Conservation (phyloP, 2,888 invertebrate genomes). For the Emesis russula region DNA sequence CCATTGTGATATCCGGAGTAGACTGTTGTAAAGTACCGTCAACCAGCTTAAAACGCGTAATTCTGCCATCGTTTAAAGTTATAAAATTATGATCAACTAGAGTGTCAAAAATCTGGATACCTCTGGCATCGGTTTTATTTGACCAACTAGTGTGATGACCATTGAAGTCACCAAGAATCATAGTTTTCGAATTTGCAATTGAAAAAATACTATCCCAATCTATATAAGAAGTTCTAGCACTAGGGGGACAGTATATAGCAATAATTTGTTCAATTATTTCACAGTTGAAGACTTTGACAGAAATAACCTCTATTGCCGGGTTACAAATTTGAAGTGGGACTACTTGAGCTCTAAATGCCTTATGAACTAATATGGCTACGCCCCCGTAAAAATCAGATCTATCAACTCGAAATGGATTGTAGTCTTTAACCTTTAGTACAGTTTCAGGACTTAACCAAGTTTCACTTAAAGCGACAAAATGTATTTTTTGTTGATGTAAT, state of each 20-base stretch:
- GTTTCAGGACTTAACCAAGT: constrained; percentile 24
- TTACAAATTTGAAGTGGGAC: background rate
- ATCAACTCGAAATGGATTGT: constrained; percentile 27
- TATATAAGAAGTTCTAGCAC: background rate
- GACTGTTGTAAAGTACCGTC: constrained; percentile 42
- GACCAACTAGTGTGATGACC: constrained; percentile 66
- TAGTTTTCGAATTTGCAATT: background rate
- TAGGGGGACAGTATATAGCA: background rate
- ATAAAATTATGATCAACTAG: constrained; percentile 39
- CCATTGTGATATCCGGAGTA: constrained; percentile 55
- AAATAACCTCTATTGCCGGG: background rate
- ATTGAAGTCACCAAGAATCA: constrained; percentile 60
- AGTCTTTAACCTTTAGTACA: background rate
- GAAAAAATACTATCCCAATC: constrained; percentile 6
- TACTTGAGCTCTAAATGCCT: constrained; percentile 16
- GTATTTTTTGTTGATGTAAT: constrained; percentile 10
- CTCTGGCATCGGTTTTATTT: constrained; percentile 47
- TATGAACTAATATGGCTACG: constrained; percentile 31
- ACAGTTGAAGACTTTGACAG: background rate
- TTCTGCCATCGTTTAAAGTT: constrained; percentile 48
- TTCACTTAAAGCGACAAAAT: constrained; percentile 17
- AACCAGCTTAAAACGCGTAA: constrained; percentile 44
- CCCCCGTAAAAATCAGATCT: constrained; percentile 34
- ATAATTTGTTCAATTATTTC: background rate
- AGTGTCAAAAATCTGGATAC: constrained; percentile 50